A percentile compares a stretch with the other conserved stretches of the same genome.
Conservation (phyloP, 2,888 invertebrate species). For the Harpagoxenus sublaevis region DNA sequence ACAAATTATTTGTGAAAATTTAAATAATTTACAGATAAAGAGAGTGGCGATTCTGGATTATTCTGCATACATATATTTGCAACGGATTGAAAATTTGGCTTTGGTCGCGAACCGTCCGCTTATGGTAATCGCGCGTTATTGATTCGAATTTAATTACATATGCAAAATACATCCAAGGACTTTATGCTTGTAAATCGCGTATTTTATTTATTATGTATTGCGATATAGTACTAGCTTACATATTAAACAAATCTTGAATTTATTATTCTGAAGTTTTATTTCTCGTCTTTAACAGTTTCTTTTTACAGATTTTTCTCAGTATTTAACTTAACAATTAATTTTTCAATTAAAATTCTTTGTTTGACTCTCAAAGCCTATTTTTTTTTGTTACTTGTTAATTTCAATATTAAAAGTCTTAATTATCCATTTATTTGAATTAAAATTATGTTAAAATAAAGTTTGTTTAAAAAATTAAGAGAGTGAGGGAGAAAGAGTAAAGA, state of each 20-base stretch:
- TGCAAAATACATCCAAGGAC: constrained; percentile 19
- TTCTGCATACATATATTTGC: background rate
- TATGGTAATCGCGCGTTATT: constrained; percentile 24
- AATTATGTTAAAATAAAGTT: background rate
- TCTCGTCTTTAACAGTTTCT: background rate
- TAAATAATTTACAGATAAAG: constrained; percentile 1
- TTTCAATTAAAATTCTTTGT: background rate
- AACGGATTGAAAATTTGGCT: constrained; percentile 19
- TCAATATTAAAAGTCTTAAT: background rate
- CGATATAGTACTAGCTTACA: background rate
- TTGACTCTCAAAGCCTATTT: background rate
- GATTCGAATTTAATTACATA: constrained; percentile 29
- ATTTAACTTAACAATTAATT: background rate
- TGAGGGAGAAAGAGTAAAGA: background rate
- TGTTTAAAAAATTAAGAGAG: background rate
- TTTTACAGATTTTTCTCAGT: background rate
- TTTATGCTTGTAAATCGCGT: constrained; percentile 26
- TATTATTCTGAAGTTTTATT: background rate
- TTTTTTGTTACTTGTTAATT: background rate
- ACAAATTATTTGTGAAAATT: background rate
- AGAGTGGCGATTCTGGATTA: background rate
- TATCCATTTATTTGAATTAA: background rate
- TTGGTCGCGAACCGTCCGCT: background rate
- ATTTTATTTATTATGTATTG: background rate
- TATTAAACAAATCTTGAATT: background rate